Evolutionary conservation across 2,797 vertebrate species (phyloP).

Genomic region (Manis javanica): DNA sequence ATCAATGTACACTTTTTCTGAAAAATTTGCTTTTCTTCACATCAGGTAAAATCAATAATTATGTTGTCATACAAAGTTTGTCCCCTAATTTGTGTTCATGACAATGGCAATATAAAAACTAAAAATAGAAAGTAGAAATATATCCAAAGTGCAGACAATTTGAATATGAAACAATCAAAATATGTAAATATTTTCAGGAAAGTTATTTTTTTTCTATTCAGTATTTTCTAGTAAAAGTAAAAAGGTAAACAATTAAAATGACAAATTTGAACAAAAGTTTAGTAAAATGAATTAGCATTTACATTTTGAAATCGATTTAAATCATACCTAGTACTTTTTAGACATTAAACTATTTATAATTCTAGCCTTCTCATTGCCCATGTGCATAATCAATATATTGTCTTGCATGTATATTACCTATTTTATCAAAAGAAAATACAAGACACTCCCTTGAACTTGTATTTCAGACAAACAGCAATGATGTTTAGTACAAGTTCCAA

Average conservation of each 20-base stretch:
- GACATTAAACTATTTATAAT: background rate
- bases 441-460: background rate
- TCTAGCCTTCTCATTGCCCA: background rate
- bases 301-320: background rate
- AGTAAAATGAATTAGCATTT: background rate
- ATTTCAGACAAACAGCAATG: background rate
- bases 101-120: background rate
- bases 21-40: background rate
- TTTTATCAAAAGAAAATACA: background rate
- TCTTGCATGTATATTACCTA: background rate
- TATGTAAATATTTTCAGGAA: background rate
- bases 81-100: background rate
- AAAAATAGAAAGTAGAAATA: constrained; percentile 20
- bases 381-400: background rate
- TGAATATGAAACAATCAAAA: background rate
- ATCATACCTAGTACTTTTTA: background rate
- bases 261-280: background rate
- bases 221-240: background rate
- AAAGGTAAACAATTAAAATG: background rate
- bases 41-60: constrained; percentile 1
- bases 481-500: background rate
- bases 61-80: background rate
- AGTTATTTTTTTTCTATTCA: background rate
- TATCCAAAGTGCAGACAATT: background rate
- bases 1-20: background rate